Percentiles rank a stretch among this genome's conserved stretches.
These are phyloP conservation scores for Athene cunicularia DNA, from an alignment of 2,113 vertebrate species.

Conservation along the genomic window DNA sequence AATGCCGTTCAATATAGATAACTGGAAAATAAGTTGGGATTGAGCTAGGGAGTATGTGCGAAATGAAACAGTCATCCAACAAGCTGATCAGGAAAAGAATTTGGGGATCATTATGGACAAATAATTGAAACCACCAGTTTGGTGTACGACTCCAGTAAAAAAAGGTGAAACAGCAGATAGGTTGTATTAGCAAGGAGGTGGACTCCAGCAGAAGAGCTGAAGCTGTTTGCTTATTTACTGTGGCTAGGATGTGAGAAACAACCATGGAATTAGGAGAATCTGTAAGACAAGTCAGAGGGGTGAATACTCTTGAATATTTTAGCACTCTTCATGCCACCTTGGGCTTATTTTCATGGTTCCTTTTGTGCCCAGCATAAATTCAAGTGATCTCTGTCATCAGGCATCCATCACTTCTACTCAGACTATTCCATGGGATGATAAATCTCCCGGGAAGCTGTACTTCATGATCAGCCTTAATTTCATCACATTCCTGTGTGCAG, in stretches of 20 bases:
- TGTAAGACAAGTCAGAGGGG: neutral
- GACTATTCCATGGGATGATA: neutral
- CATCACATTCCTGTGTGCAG: neutral
- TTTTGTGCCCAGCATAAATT: neutral
- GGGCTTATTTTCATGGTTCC: neutral
- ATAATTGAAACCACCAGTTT: constrained; percentile 32
- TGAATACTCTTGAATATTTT: neutral
- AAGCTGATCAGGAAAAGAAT: neutral
- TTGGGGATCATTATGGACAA: neutral
- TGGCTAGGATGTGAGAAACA: neutral
- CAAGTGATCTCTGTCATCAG: neutral
- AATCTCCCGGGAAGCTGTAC: constrained; percentile 22
- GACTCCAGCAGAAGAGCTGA: neutral
- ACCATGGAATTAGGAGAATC: neutral
- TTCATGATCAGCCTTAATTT: neutral
- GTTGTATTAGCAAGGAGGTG: neutral
- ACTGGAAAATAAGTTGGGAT: constrained; percentile 21
- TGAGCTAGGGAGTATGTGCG: neutral
- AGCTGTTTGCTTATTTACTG: neutral
- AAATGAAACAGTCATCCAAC: neutral
- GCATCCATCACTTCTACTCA: neutral
- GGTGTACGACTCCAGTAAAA: neutral
- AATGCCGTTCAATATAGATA: constrained; percentile 25
- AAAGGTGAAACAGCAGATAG: neutral
- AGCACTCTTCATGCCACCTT: neutral